Percentiles rank a stretch among this genome's conserved stretches.
These are phyloP conservation scores for Chaetura pelagica DNA, from an alignment of 2,113 vertebrate genomes.

Conservation along the genomic window DNA sequence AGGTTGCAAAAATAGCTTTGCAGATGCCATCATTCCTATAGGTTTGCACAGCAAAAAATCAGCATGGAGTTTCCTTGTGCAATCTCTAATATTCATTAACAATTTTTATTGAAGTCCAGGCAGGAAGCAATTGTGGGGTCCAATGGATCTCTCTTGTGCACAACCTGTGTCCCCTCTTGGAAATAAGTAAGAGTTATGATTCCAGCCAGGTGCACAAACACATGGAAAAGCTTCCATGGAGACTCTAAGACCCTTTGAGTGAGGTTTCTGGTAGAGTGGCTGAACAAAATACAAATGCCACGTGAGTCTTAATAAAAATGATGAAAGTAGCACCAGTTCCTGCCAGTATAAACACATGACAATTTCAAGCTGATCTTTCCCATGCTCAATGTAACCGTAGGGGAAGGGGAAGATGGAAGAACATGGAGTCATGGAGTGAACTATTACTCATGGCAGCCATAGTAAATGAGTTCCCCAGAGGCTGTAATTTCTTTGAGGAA, in stretches of 20 bases:
- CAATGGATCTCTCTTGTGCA: not conserved
- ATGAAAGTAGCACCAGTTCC: not conserved
- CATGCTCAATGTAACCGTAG: not conserved
- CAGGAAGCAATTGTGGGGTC: not conserved
- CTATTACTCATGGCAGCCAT: not conserved
- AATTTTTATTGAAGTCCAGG: not conserved
- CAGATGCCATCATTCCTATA: not conserved
- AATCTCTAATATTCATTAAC: not conserved
- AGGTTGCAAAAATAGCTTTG: not conserved
- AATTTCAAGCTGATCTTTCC: not conserved
- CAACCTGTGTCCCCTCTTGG: not conserved
- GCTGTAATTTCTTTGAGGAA: slow-evolving; percentile 20
- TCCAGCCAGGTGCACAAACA: not conserved
- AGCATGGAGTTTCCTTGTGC: not conserved
- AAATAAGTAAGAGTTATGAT: not conserved
- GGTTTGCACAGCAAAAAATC: not conserved
- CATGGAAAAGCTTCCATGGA: not conserved
- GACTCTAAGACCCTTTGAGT: not conserved
- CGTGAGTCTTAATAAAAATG: not conserved
- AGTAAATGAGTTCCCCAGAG: slow-evolving; percentile 9
- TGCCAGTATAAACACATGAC: not conserved
- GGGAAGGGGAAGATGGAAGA: not conserved
- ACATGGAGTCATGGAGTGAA: not conserved
- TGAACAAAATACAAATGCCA: not conserved
- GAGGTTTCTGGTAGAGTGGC: not conserved